These are phyloP conservation scores for Scylla paramamosain DNA, from an alignment of 1,140 invertebrate genomes.

Conservation along the genomic window DNA sequence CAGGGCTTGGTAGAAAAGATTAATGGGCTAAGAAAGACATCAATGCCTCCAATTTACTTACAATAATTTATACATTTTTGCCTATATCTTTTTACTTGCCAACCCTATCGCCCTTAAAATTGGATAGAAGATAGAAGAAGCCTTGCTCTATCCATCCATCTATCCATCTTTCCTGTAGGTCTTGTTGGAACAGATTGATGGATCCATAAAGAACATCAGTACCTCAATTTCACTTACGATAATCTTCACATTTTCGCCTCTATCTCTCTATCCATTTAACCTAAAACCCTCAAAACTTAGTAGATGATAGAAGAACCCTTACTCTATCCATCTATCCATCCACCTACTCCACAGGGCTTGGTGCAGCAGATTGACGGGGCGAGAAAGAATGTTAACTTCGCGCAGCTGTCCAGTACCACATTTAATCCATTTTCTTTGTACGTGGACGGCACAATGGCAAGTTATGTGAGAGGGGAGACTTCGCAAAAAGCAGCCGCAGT, in stretches of 20 bases:
- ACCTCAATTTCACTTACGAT: conserved; percentile 80
- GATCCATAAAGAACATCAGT: conserved; percentile 79
- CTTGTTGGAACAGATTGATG: conserved; percentile 42
- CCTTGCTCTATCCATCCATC: neutral
- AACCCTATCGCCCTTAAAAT: neutral
- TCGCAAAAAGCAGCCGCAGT: conserved; percentile 86
- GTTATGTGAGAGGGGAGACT: conserved; percentile 84
- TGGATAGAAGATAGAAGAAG: neutral
- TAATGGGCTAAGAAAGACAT: neutral
- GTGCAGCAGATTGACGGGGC: conserved; percentile 74
- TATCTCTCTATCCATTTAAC: neutral
- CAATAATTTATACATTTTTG: conserved; percentile 85
- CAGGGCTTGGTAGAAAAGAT: neutral
- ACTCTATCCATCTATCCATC: neutral
- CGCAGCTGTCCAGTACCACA: conserved; percentile 89
- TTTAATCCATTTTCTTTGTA: conserved; percentile 92
- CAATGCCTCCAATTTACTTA: neutral
- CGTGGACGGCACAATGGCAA: conserved; percentile 83
- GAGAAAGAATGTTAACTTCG: conserved; percentile 84
- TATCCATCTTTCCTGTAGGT: conserved; percentile 18
- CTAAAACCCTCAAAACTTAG: neutral
- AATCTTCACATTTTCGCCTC: conserved; percentile 83
- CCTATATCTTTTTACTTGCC: neutral
- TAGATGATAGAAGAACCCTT: neutral
- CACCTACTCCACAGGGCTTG: neutral